Evolutionary conservation across 2,888 invertebrate species (phyloP).

Genomic region (Orthosia gothica): DNA sequence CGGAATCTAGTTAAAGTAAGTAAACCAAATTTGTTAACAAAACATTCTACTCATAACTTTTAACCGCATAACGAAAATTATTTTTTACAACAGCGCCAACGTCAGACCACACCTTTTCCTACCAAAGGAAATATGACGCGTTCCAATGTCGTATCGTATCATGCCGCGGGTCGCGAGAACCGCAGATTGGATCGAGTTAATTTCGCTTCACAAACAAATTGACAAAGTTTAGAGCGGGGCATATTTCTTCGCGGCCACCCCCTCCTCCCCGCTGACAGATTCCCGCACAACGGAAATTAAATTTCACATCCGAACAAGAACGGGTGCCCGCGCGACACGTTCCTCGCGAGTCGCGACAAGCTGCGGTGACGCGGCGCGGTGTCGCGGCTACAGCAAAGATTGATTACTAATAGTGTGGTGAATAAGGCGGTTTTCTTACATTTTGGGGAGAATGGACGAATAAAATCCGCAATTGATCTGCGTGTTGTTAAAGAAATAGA

Average conservation of each 20-base stretch:
- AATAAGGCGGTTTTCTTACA: constrained; percentile 20
- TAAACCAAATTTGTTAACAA: constrained; percentile 18
- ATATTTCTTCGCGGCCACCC: constrained; percentile 88
- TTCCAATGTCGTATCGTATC: constrained; percentile 81
- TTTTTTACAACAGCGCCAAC: constrained; percentile 57
- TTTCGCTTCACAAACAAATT: constrained; percentile 92
- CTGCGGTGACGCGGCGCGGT: constrained; percentile 73
- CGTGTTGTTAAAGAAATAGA: too few species aligned
- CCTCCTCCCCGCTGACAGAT: constrained; percentile 84
- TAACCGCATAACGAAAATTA: constrained; percentile 35
- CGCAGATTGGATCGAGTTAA: constrained; percentile 92
- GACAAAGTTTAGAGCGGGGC: constrained; percentile 91
- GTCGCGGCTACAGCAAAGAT: constrained; percentile 74
- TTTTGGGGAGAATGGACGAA: constrained; percentile 4
- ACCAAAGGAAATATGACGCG: constrained; percentile 82
- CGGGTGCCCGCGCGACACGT: constrained; percentile 85
- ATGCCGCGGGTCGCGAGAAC: constrained; percentile 81
- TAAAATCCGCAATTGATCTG: neutral
- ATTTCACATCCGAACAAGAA: constrained; percentile 91
- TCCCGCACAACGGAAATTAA: constrained; percentile 91
- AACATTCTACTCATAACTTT: constrained; percentile 33
- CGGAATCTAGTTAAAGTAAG: constrained; percentile 1
- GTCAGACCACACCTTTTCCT: constrained; percentile 76
- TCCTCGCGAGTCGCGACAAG: constrained; percentile 76
- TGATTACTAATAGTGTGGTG: constrained; percentile 75